These are phyloP conservation scores for Clarias gariepinus DNA, from an alignment of 2,113 vertebrate genomes.

Conservation along the genomic window DNA sequence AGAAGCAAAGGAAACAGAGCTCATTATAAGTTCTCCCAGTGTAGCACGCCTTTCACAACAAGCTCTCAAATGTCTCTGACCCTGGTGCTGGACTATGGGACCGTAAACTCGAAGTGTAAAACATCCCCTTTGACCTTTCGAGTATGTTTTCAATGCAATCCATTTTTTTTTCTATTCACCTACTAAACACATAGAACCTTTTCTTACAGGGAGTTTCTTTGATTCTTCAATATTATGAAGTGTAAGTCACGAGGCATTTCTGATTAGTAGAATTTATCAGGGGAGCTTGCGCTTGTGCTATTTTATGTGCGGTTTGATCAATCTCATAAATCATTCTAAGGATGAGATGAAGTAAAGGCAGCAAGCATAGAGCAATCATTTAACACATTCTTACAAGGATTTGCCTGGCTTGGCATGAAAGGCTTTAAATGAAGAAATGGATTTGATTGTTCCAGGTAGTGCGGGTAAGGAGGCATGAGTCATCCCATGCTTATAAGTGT, in stretches of 20 bases:
- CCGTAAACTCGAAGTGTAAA: background rate
- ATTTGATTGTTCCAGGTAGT: conserved; percentile 37
- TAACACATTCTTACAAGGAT: conserved; percentile 7
- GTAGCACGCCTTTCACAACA: conserved; percentile 10
- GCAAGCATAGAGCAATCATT: background rate
- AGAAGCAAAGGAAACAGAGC: background rate
- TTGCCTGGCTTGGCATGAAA: conserved; percentile 9
- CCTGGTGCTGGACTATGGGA: background rate
- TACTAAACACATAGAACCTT: background rate
- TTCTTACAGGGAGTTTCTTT: background rate
- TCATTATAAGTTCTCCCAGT: conserved; percentile 24
- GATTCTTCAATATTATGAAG: background rate
- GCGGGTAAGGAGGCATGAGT: conserved; percentile 22
- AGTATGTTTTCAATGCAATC: background rate
- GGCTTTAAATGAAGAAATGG: conserved; percentile 24
- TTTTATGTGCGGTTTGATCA: conserved; percentile 1
- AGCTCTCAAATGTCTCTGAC: conserved; percentile 19
- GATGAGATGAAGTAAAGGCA: conserved; percentile 17
- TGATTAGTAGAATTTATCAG: background rate
- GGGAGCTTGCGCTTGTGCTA: background rate
- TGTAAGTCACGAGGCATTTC: background rate
- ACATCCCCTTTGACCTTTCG: conserved; percentile 12
- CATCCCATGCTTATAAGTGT: conserved; percentile 37
- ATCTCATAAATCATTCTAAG: conserved; percentile 19
- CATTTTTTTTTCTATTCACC: background rate